phyloP scores from a whole-genome alignment of 2,797 vertebrate genomes.

The Pagetopsis macropterus region DNA sequence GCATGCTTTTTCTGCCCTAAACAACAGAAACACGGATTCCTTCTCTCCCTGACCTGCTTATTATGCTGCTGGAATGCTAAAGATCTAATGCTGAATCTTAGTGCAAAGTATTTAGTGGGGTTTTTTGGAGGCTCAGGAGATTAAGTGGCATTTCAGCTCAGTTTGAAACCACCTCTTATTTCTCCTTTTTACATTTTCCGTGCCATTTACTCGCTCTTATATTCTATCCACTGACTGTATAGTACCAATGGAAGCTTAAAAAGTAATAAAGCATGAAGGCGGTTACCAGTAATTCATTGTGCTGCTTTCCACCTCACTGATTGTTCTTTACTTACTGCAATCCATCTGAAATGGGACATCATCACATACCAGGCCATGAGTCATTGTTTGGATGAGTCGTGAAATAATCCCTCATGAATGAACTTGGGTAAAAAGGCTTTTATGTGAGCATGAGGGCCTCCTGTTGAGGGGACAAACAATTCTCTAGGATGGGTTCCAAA shows the following conservation, averaged over 20 bases:
- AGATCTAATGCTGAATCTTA: constrained; percentile 40
- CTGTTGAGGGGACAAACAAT: constrained; percentile 51
- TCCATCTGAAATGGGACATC: constrained; percentile 50
- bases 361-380: constrained; percentile 70
- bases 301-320: constrained; percentile 6
- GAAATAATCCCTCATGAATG: constrained; percentile 76
- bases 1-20: constrained; percentile 22
- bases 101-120: constrained; percentile 47
- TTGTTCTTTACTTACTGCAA: constrained; percentile 21
- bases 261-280: not conserved
- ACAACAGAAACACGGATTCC: constrained; percentile 55
- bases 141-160: constrained; percentile 48
- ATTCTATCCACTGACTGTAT: not conserved
- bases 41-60: constrained; percentile 48
- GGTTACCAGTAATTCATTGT: not conserved
- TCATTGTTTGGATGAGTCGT: constrained; percentile 76
- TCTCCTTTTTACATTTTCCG: not conserved
- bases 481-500: constrained; percentile 51
- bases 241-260: constrained; percentile 4
- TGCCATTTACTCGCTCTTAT: not conserved
- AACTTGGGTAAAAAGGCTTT: constrained; percentile 61
- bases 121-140: constrained; percentile 43
- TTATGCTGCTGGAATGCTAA: constrained; percentile 54
- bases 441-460: constrained; percentile 46
- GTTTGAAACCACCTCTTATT: constrained; percentile 29